A percentile compares a stretch with the other conserved stretches of the same genome.
phyloP scores from a whole-genome alignment of 2,113 vertebrate genomes.

The Hippolais icterina region DNA sequence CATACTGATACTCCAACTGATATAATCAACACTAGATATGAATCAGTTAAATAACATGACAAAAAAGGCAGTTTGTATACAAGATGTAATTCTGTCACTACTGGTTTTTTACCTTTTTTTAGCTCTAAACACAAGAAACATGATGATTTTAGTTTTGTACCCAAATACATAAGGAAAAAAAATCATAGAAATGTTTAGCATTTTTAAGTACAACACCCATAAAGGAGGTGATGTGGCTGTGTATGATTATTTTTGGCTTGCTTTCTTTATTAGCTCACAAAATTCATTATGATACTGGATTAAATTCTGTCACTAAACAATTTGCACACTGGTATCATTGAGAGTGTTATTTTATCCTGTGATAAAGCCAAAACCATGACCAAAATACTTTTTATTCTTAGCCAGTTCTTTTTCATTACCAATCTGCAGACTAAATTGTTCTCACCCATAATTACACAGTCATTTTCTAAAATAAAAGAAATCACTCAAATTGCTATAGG shows the following conservation, averaged over 20 bases:
- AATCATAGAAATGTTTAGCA: background rate
- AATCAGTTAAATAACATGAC: background rate
- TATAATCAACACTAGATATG: background rate
- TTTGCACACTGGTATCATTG: background rate
- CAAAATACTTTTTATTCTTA: background rate
- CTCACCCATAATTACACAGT: background rate
- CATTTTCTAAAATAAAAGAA: background rate
- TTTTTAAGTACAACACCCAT: background rate
- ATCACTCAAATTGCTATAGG: background rate
- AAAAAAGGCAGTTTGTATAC: background rate
- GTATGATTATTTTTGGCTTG: background rate
- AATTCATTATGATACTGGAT: background rate
- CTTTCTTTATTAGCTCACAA: background rate
- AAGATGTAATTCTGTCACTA: background rate
- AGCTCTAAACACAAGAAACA: background rate
- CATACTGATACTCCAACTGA: background rate
- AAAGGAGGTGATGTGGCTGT: background rate
- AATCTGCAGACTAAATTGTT: background rate
- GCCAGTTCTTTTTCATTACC: background rate
- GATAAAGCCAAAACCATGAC: background rate
- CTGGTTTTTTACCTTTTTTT: background rate
- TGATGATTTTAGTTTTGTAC: background rate
- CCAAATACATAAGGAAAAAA: background rate
- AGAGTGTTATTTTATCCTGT: background rate
- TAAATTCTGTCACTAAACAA: background rate